Base-by-base conservation (phyloP, 2,888 invertebrate species). In the Dicycla oo region DNA sequence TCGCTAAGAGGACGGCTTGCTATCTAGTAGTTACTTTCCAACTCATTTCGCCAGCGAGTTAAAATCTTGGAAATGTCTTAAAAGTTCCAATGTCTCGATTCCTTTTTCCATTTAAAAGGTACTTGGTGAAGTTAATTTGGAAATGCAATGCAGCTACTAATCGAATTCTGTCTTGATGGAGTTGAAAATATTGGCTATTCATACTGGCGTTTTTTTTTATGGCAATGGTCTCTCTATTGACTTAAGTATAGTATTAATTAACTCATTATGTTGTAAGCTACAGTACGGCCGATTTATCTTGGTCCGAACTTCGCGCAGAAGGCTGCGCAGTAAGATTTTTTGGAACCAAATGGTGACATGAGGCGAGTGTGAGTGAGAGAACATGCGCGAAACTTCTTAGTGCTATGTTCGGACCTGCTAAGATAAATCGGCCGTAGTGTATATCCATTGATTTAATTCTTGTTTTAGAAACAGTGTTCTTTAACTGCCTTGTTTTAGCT, bases 21-120 rank as follows among this genome's bases (percentile, higher is more conserved):
- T 58, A 69, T 81, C 78, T 61, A 10, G 8, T 53, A 30, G 11
- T 58, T 54, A 58, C 62, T 72, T 81, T 56, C 68, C 30, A 72
- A 81, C 69, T 81, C 65, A 78, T 78, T 78, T 49, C 38, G 51
- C 38, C 23, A 11, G 26, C 23, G 71, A 66, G 68, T 80, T 78
- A 60, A 72, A 75, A 81, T 62, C 54, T 72, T 69, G 10, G 30
- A 3, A 62, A 66, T 61, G 78, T 40, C 65, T 71, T 66, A 38
- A 65, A 75, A 76, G 56, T 72, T 78, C 47, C 56, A 40, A 69
- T 70, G 69, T 61, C 62, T 69, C 40, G 65, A 75, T 71, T 69
- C 23, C 45, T 65, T 72, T 81, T 72, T 65, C 57, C 62, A 65
- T 77, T 72, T 58, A 65, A 34, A 62, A 49, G 10, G 38, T 49